Evolutionary conservation across 1,140 invertebrate genomes (phyloP).

Genomic region (Venturia canescens): DNA sequence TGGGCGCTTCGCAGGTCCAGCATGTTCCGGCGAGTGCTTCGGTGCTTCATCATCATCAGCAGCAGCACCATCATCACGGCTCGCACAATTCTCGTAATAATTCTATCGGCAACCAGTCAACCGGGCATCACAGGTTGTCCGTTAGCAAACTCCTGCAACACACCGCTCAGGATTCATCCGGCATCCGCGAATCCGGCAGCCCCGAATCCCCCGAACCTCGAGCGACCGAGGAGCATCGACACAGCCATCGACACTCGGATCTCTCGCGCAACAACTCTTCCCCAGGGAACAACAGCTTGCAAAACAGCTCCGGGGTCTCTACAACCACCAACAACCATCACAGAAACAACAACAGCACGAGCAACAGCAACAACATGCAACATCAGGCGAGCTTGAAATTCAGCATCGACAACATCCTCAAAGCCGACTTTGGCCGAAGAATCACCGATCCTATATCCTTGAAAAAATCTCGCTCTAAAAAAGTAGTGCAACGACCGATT

Average conservation of each 20-base stretch:
- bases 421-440: conserved; percentile 90
- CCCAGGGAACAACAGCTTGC: conserved; percentile 52
- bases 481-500: conserved; percentile 68
- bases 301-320: conserved; percentile 50
- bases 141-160: conserved; percentile 68
- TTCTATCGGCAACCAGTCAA: conserved; percentile 23
- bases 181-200: conserved; percentile 58
- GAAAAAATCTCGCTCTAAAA: conserved; percentile 77
- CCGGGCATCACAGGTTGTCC: conserved; percentile 57
- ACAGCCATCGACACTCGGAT: conserved; percentile 14
- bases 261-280: conserved; percentile 22
- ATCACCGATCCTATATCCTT: conserved; percentile 84
- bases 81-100: conserved; percentile 50
- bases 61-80: conserved; percentile 58
- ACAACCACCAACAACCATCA: conserved; percentile 58
- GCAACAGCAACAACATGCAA: conserved; percentile 74
- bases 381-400: conserved; percentile 88
- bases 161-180: conserved; percentile 32
- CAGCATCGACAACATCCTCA: conserved; percentile 94
- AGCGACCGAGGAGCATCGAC: conserved; percentile 55
- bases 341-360: conserved; percentile 64
- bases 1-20: conserved; percentile 60
- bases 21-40: conserved; percentile 61
- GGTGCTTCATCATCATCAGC: conserved; percentile 58
- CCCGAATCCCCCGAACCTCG: conserved; percentile 60